Percentiles rank a stretch among this genome's conserved stretches.
phyloP scores from a whole-genome alignment of 2,113 vertebrate genomes.

The Chloroceryle aenea region DNA sequence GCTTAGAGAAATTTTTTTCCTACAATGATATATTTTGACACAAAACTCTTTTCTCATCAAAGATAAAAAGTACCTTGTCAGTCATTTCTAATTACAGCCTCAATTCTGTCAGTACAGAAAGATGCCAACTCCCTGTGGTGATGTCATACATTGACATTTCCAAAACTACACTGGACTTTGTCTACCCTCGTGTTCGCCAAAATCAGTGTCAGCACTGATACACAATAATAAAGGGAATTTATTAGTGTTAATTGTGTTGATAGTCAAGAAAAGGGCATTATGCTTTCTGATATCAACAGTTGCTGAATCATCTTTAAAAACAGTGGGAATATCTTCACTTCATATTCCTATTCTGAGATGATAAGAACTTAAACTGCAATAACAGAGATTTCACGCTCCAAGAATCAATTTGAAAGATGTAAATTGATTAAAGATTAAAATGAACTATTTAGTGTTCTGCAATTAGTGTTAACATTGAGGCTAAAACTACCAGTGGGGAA shows the following conservation, averaged over 20 bases:
- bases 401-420: conserved; percentile 62
- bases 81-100: conserved; percentile 70
- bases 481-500: conserved; percentile 9
- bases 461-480: conserved; percentile 62
- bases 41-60: conserved; percentile 61
- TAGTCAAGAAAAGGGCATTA: conserved; percentile 13
- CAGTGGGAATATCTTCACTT: background rate
- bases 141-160: conserved; percentile 55
- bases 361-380: conserved; percentile 14
- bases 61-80: conserved; percentile 74
- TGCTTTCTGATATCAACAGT: background rate
- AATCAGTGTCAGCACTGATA: background rate
- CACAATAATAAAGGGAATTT: background rate
- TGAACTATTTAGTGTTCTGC: conserved; percentile 39
- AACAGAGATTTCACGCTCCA: conserved; percentile 28
- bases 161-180: conserved; percentile 1
- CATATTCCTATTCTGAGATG: conserved; percentile 2
- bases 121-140: conserved; percentile 9
- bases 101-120: conserved; percentile 29
- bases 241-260: background rate
- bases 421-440: conserved; percentile 73
- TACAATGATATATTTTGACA: conserved; percentile 74
- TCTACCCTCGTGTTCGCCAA: background rate
- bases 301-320: conserved; percentile 31
- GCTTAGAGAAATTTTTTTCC: conserved; percentile 66